These are phyloP conservation scores for Indicator indicator DNA, from an alignment of 2,113 vertebrate genomes.

Conservation along the genomic window DNA sequence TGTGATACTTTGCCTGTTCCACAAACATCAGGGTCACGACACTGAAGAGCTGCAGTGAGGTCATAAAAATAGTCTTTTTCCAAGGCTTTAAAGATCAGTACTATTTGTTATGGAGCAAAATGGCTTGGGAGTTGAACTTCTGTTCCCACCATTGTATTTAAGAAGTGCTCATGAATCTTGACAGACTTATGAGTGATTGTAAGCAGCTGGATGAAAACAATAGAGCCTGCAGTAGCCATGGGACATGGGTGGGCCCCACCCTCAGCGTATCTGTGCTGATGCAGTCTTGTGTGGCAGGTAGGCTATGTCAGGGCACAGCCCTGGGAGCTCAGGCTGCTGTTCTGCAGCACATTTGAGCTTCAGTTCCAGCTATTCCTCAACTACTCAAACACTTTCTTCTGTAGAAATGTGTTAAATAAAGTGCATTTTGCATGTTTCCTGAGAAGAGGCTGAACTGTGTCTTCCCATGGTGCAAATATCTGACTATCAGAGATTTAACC, in stretches of 20 bases:
- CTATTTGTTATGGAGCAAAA: conserved; percentile 43
- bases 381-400: not conserved
- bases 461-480: not conserved
- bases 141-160: conserved; percentile 68
- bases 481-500: conserved; percentile 21
- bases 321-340: not conserved
- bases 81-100: conserved; percentile 42
- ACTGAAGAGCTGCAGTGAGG: conserved; percentile 8
- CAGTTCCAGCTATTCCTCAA: not conserved
- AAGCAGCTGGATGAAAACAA: conserved; percentile 53
- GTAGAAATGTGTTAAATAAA: not conserved
- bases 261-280: not conserved
- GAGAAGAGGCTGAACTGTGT: not conserved
- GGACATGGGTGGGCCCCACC: not conserved
- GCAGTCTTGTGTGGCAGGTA: not conserved
- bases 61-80: conserved; percentile 18
- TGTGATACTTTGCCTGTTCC: conserved; percentile 26
- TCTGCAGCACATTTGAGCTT: not conserved
- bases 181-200: conserved; percentile 65
- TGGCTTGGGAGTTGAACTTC: conserved; percentile 47
- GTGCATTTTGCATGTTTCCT: not conserved
- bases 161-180: conserved; percentile 47
- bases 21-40: not conserved
- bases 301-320: not conserved
- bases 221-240: not conserved